These are phyloP conservation scores for Phaethon lepturus DNA, from an alignment of 2,113 vertebrate genomes.

Conservation along the genomic window DNA sequence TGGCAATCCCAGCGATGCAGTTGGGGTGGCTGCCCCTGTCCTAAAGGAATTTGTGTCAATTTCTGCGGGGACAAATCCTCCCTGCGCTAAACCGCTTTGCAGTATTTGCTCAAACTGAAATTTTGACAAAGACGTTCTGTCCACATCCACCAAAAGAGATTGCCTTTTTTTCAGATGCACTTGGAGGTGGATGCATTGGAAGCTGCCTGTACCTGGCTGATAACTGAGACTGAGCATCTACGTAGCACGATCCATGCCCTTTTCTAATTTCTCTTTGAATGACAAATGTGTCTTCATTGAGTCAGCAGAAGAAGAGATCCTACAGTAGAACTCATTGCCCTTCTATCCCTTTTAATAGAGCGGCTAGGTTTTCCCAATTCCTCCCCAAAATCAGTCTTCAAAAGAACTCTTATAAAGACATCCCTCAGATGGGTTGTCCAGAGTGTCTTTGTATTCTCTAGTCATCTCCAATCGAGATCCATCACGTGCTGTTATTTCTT, in stretches of 20 bases:
- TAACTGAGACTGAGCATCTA: conserved; percentile 58
- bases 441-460: neutral
- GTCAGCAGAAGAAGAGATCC: conserved; percentile 64
- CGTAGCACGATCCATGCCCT: conserved; percentile 38
- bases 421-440: neutral
- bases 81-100: conserved; percentile 55
- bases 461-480: neutral
- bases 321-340: conserved; percentile 17
- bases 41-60: conserved; percentile 72
- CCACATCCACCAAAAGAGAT: conserved; percentile 53
- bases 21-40: conserved; percentile 42
- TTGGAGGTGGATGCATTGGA: conserved; percentile 56
- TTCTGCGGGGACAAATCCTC: conserved; percentile 70
- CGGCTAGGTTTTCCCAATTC: neutral
- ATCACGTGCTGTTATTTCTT: neutral
- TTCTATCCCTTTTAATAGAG: conserved; percentile 1
- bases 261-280: conserved; percentile 76
- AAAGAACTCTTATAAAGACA: neutral
- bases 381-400: neutral
- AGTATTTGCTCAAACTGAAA: conserved; percentile 65
- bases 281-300: conserved; percentile 70
- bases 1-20: conserved; percentile 35
- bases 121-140: conserved; percentile 67
- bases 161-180: conserved; percentile 45
- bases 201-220: conserved; percentile 72